Base-by-base conservation (phyloP, 2,113 vertebrate genomes). In the Chloebia gouldiae region DNA sequence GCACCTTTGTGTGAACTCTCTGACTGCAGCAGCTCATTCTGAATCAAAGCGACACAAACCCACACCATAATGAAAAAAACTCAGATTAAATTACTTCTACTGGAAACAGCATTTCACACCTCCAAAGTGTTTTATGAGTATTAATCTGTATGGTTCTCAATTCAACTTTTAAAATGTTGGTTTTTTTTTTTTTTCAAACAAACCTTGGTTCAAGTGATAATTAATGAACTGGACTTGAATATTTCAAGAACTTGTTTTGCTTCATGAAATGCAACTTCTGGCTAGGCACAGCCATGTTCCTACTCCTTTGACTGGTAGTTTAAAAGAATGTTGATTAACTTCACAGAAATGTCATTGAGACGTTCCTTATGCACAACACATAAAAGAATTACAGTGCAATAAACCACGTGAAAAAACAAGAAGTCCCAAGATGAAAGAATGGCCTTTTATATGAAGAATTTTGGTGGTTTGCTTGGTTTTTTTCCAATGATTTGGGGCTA, bases 41-140 rank as follows among this genome's bases (percentile, higher is more conserved):
- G 35, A 86, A 88, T 19, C 61, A 15, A 14, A 47, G 66, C 0
- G 0, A 47, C 42, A 63, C 20, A 93, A 63, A 65, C 2, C 6
- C 24, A 6, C 5, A 30, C 22, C 51, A 25, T 2, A 30, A 15
- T 12, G 22, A 11, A 42, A 27, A 51, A 15, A 22, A 1, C 0
- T n/a, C 24, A 10, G 24, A 47, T 79, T 33, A 44, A 45, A 50
- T 6, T 0, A 23, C 23, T 63, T 5, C 68, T 35, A 8, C 7
- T 10, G 18, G 25, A 90, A 91, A 23, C 9, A 66, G 30, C 19
- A 50, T 15, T 13, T 31, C 23, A 37, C 14, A 53, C 4, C 21
- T 44, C 31, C 24, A 2, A 69, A 51, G 14, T 5, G 23, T 15
- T 82, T 81, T 39, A 66, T 21, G 11, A 95, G 72, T 35, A 53